Evolutionary conservation across 1,140 invertebrate species (phyloP).

Genomic region (Drosophila kurseongensis): DNA sequence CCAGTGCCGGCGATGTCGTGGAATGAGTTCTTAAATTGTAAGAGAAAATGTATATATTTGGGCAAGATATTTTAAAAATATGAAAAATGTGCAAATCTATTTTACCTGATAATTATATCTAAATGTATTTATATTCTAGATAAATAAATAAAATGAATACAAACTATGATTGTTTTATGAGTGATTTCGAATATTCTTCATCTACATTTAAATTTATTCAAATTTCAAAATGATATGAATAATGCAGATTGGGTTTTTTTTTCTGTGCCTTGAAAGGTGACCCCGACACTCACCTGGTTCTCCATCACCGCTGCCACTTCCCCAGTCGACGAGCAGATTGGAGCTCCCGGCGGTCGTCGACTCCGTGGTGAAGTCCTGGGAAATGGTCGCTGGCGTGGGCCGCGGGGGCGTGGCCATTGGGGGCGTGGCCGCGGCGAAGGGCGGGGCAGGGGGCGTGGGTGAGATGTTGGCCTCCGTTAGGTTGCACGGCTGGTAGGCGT

Average conservation of each 20-base stretch:
- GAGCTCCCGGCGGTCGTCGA: conserved; percentile 20
- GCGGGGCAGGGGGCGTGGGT: conserved; percentile 26
- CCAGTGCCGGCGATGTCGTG: conserved; percentile 46
- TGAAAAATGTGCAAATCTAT: too few species aligned
- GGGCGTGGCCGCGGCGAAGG: conserved; percentile 7
- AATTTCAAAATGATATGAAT: background rate
- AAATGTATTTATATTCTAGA: too few species aligned
- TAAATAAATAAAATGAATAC: background rate
- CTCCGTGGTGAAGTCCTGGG: conserved; percentile 2
- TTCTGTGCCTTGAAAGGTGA: background rate
- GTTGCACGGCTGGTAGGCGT: conserved; percentile 75
- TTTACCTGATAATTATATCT: too few species aligned
- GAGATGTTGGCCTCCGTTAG: conserved; percentile 70
- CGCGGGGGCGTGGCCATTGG: conserved; percentile 13
- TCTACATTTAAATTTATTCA: too few species aligned
- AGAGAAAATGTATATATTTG: too few species aligned
- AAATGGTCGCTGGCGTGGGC: conserved; percentile 51
- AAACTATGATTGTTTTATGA: background rate
- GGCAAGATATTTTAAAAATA: too few species aligned
- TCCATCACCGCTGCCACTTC: conserved; percentile 58
- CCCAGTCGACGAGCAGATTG: conserved; percentile 31
- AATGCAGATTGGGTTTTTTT: background rate
- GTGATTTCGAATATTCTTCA: too few species aligned
- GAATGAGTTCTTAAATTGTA: conserved; percentile 35
- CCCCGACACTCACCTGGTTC: conserved; percentile 50